Evolutionary conservation across 2,797 vertebrate species (phyloP).

Genomic region (Rallus crepitans): DNA sequence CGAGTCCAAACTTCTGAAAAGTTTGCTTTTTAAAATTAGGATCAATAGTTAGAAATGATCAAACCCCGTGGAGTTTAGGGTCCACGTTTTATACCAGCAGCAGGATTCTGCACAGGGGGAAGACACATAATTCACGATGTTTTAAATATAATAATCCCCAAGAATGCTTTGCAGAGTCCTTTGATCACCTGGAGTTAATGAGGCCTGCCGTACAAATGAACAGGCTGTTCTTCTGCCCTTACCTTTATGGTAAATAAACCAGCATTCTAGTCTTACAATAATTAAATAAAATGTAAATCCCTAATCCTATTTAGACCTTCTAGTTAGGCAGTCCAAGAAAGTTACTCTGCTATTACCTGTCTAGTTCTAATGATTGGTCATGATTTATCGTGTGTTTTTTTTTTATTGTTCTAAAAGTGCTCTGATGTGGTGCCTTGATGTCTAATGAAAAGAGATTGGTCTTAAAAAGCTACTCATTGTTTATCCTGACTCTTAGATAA

Average conservation of each 20-base stretch:
- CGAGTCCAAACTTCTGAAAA: slow-evolving; percentile 77
- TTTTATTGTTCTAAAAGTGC: slow-evolving; percentile 87
- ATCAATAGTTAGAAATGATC: slow-evolving; percentile 74
- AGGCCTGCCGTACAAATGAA: slow-evolving; percentile 68
- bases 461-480: slow-evolving; percentile 85
- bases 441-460: slow-evolving; percentile 90
- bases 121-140: slow-evolving; percentile 49
- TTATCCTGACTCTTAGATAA: slow-evolving; percentile 90
- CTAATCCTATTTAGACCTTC: slow-evolving; percentile 83
- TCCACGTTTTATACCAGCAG: background rate
- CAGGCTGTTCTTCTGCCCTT: slow-evolving; percentile 74
- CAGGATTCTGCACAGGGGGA: slow-evolving; percentile 31
- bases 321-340: slow-evolving; percentile 80
- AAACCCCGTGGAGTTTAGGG: slow-evolving; percentile 37
- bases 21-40: slow-evolving; percentile 77
- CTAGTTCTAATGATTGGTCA: slow-evolving; percentile 85
- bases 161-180: slow-evolving; percentile 56
- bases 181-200: slow-evolving; percentile 82
- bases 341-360: slow-evolving; percentile 86
- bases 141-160: slow-evolving; percentile 64
- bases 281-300: slow-evolving; percentile 85
- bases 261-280: slow-evolving; percentile 78
- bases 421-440: slow-evolving; percentile 95
- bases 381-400: slow-evolving; percentile 85
- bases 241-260: slow-evolving; percentile 83